A percentile compares a stretch with the other conserved stretches of the same genome.
Conservation (phyloP, 92 coral and sea anemone species). For the Pocillopora grandis region DNA sequence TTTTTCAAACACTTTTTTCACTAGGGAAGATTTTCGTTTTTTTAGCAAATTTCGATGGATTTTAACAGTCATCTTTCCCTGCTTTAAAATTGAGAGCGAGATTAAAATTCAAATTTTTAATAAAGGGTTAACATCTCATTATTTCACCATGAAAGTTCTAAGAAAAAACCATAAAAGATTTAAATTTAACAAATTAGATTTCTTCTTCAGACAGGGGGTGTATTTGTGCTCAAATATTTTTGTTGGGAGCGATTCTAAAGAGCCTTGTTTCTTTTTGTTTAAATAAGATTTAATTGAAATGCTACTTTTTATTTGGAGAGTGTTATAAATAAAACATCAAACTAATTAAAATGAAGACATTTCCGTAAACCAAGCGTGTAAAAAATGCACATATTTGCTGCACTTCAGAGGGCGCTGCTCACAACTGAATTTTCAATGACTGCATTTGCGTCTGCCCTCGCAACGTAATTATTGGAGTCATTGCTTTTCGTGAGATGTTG, state of each 20-base stretch:
- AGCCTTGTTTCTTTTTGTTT: background rate
- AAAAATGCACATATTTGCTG: conserved; percentile 38
- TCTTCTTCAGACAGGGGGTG: background rate
- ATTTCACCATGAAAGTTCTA: background rate
- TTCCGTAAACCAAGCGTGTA: conserved; percentile 23
- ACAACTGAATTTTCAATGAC: conserved; percentile 25
- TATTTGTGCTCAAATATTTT: background rate
- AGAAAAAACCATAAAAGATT: background rate
- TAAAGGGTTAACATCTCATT: background rate
- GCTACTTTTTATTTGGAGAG: conserved; percentile 15
- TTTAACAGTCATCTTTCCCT: too few relatives aligned
- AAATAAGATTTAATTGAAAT: conserved; percentile 16
- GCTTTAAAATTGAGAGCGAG: too few relatives aligned
- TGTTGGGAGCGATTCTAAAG: background rate
- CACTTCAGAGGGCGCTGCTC: background rate
- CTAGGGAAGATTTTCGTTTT: too few relatives aligned
- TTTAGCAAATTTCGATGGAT: too few relatives aligned
- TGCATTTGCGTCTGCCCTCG: background rate
- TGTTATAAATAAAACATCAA: conserved; percentile 22
- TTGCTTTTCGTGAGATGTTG: too few relatives aligned
- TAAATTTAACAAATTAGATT: background rate
- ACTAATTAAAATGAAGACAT: conserved; percentile 16
- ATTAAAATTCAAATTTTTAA: too few relatives aligned
- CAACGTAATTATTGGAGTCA: too few relatives aligned
- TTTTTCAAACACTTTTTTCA: too few relatives aligned